Conservation (phyloP, 2,888 invertebrate species). For the Nycteola revayana region DNA sequence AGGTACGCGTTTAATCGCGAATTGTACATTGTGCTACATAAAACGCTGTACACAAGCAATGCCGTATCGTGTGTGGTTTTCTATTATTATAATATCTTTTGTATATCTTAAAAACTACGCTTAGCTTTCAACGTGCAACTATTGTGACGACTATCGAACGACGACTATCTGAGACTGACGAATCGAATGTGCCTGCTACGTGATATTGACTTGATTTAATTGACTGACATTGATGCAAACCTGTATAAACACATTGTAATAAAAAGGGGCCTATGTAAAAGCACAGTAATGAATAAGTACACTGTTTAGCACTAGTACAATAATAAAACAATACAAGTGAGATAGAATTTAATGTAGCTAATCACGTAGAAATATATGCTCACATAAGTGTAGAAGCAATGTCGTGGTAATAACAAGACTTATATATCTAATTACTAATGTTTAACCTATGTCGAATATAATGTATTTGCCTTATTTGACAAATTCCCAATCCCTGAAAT, state of each 20-base stretch:
- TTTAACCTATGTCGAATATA: constrained; percentile 23
- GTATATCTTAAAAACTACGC: constrained; percentile 60
- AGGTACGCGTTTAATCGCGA: constrained; percentile 85
- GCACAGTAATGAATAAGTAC: constrained; percentile 37
- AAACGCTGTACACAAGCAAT: constrained; percentile 75
- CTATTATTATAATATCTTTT: constrained; percentile 40
- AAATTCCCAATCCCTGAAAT: constrained; percentile 18
- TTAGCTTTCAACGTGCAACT: constrained; percentile 72
- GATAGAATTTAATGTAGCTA: constrained; percentile 35
- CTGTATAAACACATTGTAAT: constrained; percentile 44
- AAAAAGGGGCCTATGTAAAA: constrained; percentile 38
- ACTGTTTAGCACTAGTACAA: constrained; percentile 32
- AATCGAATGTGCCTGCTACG: constrained; percentile 9
- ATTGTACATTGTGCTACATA: constrained; percentile 68
- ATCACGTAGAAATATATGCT: constrained; percentile 33
- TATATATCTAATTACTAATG: constrained; percentile 14
- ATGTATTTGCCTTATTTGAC: constrained; percentile 27
- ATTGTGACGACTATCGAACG: constrained; percentile 31
- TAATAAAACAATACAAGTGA: constrained; percentile 38
- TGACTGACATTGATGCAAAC: constrained; percentile 34
- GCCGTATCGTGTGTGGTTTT: constrained; percentile 71
- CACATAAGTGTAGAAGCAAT: constrained; percentile 28
- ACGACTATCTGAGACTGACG: constrained; percentile 26
- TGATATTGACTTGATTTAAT: constrained; percentile 10
- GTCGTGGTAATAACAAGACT: constrained; percentile 27